Percentiles rank a stretch among this genome's conserved stretches.
phyloP scores from a whole-genome alignment of 2,888 invertebrate species.

The Himalopsyche tibetana region DNA sequence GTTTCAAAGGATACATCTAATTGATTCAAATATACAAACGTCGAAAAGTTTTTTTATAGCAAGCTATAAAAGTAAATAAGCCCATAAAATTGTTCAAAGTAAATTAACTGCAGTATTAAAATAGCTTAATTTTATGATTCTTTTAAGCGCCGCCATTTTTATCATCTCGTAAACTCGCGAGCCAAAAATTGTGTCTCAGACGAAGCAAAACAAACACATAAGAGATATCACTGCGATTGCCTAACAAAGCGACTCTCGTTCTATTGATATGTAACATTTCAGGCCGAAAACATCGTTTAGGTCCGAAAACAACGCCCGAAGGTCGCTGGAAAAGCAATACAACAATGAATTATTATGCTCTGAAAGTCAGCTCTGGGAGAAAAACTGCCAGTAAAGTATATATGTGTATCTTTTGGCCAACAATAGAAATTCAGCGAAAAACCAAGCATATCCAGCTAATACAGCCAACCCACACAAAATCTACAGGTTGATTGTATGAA shows the following conservation, averaged over 20 bases:
- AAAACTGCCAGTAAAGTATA: slow-evolving; percentile 4
- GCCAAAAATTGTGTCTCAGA: slow-evolving; percentile 22
- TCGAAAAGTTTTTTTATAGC: no score
- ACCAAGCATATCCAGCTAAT: neutral
- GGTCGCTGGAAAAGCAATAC: slow-evolving; percentile 16
- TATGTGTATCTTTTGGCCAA: neutral
- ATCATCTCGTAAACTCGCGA: slow-evolving; percentile 19
- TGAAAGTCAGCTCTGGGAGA: neutral
- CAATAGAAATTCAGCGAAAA: slow-evolving; percentile 16
- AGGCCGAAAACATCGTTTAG: slow-evolving; percentile 21
- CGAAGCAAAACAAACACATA: neutral
- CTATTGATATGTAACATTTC: slow-evolving; percentile 8
- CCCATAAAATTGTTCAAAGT: no score
- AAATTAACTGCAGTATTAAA: no score
- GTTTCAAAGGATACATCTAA: no score
- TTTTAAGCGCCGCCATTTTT: neutral
- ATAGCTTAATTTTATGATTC: neutral
- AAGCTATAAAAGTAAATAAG: no score
- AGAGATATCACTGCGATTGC: slow-evolving; percentile 5
- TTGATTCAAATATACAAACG: no score
- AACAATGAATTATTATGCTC: slow-evolving; percentile 10
- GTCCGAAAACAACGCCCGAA: slow-evolving; percentile 11
- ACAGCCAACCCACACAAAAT: neutral
- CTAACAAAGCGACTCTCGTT: neutral
- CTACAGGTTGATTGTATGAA: neutral